A percentile compares a stretch with the other conserved stretches of the same genome.
phyloP scores from a whole-genome alignment of 2,113 vertebrate genomes.

The Pygoscelis adeliae region DNA sequence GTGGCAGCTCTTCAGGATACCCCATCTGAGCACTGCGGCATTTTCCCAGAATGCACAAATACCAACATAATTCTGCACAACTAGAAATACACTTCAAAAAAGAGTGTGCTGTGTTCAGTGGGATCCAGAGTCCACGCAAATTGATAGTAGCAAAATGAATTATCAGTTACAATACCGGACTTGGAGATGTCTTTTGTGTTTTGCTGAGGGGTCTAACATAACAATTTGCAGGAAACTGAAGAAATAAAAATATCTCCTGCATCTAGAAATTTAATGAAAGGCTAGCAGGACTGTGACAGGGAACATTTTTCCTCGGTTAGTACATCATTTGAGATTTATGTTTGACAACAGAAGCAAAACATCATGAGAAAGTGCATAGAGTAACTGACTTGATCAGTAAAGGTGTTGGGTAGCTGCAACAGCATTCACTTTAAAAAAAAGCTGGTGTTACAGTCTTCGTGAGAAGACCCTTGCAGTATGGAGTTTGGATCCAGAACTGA shows the following conservation, averaged over 20 bases:
- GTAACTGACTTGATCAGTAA: background rate
- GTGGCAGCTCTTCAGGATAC: background rate
- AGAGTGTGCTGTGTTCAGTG: background rate
- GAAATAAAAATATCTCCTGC: background rate
- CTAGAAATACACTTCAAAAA: background rate
- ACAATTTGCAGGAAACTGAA: slow-evolving; percentile 12
- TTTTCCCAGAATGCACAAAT: background rate
- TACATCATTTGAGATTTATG: background rate
- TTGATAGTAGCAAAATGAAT: background rate
- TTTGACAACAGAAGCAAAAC: background rate
- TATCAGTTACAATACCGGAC: background rate
- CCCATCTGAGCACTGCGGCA: fast-evolving
- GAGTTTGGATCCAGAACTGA: background rate
- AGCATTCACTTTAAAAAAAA: background rate
- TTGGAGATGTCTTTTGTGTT: background rate
- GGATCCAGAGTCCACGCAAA: background rate
- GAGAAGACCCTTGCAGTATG: background rate
- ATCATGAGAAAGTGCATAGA: background rate
- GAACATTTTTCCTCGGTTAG: background rate
- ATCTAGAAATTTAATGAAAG: slow-evolving; percentile 50
- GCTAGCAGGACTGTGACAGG: slow-evolving; percentile 1
- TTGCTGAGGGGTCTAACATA: background rate
- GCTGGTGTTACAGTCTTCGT: background rate
- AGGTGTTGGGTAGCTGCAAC: background rate
- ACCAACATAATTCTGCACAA: background rate